A percentile compares a stretch with the other conserved stretches of the same genome.
These are phyloP conservation scores for Myotis myotis DNA, from an alignment of 2,797 vertebrate species.

Conservation along the genomic window DNA sequence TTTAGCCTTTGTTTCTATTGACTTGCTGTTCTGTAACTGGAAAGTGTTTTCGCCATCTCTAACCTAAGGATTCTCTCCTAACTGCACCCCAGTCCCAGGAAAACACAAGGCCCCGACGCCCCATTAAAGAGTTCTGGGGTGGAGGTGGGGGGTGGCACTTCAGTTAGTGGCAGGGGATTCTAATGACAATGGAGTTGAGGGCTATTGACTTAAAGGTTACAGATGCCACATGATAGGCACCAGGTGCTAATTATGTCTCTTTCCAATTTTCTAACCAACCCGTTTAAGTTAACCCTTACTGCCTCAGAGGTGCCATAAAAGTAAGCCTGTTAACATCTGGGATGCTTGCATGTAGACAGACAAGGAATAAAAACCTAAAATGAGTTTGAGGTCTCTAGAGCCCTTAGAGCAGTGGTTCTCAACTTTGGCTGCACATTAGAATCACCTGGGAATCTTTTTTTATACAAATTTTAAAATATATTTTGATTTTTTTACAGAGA, in stretches of 20 bases:
- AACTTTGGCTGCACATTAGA: no score
- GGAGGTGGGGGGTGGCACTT: neutral
- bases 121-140: fast-evolving
- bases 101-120: no score
- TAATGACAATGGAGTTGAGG: neutral
- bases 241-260: neutral
- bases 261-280: neutral
- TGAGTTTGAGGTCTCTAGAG: neutral
- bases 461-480: no score
- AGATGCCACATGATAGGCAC: neutral
- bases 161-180: neutral
- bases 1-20: neutral
- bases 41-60: neutral
- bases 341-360: neutral
- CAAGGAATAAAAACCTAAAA: neutral
- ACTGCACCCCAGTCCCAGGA: neutral
- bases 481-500: no score
- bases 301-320: neutral
- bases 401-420: no score
- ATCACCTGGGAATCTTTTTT: no score
- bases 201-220: neutral
- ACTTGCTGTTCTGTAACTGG: neutral
- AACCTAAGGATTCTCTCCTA: neutral
- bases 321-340: neutral
- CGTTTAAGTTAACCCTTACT: neutral